Conservation (phyloP, 1,140 invertebrate species). For the Zaprionus camerounensis region DNA sequence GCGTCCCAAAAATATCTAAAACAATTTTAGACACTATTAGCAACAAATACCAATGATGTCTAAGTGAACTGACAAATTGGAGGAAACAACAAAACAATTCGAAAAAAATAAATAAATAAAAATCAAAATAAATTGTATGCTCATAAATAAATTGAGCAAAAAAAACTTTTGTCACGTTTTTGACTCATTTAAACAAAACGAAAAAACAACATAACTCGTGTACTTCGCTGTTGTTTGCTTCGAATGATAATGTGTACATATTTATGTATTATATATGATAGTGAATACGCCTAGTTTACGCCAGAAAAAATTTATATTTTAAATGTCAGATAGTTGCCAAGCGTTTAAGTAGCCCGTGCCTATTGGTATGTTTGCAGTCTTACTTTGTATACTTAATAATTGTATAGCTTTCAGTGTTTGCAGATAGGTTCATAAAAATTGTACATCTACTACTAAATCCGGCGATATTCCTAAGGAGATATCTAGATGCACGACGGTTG, state of each 20-base stretch:
- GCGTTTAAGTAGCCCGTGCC: slow-evolving; percentile 19
- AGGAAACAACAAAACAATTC: slow-evolving; percentile 22
- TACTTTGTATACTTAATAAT: background rate
- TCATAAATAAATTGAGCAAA: slow-evolving; percentile 58
- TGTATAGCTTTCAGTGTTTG: background rate
- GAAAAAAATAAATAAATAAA: background rate
- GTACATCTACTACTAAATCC: background rate
- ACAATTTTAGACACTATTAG: background rate
- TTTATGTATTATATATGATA: slow-evolving; percentile 1
- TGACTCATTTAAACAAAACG: slow-evolving; percentile 55
- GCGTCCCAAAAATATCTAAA: slow-evolving; percentile 4
- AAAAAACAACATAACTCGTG: slow-evolving; percentile 26
- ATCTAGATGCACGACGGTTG: background rate
- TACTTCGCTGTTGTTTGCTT: slow-evolving; percentile 22
- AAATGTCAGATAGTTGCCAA: slow-evolving; percentile 46
- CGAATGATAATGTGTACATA: slow-evolving; percentile 34
- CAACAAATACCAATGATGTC: slow-evolving; percentile 9
- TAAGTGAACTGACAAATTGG: slow-evolving; percentile 7
- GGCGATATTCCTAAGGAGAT: too few species aligned
- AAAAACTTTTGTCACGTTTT: slow-evolving; percentile 74
- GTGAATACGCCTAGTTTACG: slow-evolving; percentile 7
- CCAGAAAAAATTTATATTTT: slow-evolving; percentile 34
- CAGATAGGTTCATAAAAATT: background rate
- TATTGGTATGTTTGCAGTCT: background rate
- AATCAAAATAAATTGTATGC: slow-evolving; percentile 19